phyloP scores from a whole-genome alignment of 2,888 invertebrate species.

The Branchinecta sandiegonensis region DNA sequence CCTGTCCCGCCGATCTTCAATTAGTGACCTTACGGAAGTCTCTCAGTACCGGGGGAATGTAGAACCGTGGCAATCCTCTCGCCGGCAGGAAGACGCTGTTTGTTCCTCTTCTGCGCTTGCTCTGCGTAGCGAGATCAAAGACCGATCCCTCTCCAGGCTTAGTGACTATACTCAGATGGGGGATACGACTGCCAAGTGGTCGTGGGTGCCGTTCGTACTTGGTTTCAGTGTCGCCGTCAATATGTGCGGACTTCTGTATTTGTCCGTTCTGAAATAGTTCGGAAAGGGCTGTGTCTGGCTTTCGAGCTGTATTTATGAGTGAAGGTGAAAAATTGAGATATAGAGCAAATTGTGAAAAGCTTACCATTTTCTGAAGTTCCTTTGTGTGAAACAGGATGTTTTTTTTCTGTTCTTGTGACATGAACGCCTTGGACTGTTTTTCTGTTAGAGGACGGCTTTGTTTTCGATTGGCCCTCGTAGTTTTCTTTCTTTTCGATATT shows the following conservation, averaged over 20 bases:
- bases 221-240: conserved; percentile 24
- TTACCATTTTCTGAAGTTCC: no score
- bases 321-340: no score
- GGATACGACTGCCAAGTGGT: conserved; percentile 16
- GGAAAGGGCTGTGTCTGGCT: no score
- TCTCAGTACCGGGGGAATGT: background rate
- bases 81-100: background rate
- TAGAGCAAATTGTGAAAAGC: no score
- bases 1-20: background rate
- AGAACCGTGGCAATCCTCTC: background rate
- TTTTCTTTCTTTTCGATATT: no score
- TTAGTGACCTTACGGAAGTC: background rate
- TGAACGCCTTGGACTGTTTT: no score
- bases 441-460: no score
- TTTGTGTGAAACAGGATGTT: no score
- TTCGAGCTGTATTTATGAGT: no score
- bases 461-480: no score
- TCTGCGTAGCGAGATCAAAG: background rate
- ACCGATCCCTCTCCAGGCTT: background rate
- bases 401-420: no score
- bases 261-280: background rate
- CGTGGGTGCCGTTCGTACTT: conserved; percentile 21
- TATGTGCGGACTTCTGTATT: conserved; percentile 19
- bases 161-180: background rate
- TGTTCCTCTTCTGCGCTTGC: background rate